Evolutionary conservation across 2,797 vertebrate species (phyloP).

Genomic region (Catostomus latipinnis): DNA sequence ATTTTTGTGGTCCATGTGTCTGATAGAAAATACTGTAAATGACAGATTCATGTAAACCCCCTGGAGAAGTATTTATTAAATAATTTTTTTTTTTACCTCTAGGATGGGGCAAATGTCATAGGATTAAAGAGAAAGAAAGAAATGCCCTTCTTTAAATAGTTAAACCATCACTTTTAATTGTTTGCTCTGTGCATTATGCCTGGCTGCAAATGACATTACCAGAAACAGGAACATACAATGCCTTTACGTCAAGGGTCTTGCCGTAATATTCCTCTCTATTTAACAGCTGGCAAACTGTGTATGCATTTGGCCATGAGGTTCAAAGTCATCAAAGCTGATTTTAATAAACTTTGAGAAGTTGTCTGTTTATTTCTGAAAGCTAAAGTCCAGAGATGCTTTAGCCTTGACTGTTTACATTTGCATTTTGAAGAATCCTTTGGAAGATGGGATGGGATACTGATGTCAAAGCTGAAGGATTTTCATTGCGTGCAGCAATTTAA

Average conservation of each 20-base stretch:
- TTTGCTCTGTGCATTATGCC: slow-evolving; percentile 37
- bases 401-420: not conserved
- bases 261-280: not conserved
- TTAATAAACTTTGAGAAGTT: no score
- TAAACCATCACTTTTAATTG: slow-evolving; percentile 33
- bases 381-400: not conserved
- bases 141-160: slow-evolving; percentile 62
- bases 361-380: not conserved
- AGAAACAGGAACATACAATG: not conserved
- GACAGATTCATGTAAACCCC: slow-evolving; percentile 75
- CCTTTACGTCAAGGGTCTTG: not conserved
- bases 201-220: not conserved
- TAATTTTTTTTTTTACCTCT: slow-evolving; percentile 65
- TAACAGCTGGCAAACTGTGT: not conserved
- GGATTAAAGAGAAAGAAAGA: slow-evolving; percentile 67
- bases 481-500: not conserved
- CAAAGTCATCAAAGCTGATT: not conserved
- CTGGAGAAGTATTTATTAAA: slow-evolving; percentile 72
- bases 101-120: slow-evolving; percentile 58
- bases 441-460: slow-evolving; percentile 50
- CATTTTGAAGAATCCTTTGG: slow-evolving; percentile 62
- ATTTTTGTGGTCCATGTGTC: slow-evolving; percentile 64
- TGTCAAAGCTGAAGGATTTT: slow-evolving; percentile 39
- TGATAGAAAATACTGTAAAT: slow-evolving; percentile 74
- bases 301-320: not conserved